A percentile compares a stretch with the other conserved stretches of the same genome.
These are phyloP conservation scores for Hydriomena furcata DNA, from an alignment of 2,888 invertebrate genomes.

Conservation along the genomic window DNA sequence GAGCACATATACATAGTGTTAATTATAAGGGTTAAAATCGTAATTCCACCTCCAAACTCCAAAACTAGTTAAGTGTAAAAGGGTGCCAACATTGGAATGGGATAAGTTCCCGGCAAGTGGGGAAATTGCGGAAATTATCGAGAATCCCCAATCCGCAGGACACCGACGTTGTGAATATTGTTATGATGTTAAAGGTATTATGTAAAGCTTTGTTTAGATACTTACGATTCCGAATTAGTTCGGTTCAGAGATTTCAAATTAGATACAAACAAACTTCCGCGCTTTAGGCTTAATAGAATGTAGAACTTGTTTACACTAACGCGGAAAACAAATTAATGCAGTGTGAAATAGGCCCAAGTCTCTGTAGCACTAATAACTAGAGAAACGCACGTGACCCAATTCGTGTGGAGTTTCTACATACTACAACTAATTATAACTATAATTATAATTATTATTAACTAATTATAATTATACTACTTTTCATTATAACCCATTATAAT, in stretches of 20 bases:
- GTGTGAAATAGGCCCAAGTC: neutral
- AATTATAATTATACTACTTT: too few species aligned
- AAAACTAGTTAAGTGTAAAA: constrained; percentile 12
- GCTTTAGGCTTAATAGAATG: neutral
- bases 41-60: neutral
- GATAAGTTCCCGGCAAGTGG: constrained; percentile 16
- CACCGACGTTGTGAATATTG: constrained; percentile 8
- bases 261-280: constrained; percentile 15
- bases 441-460: too few species aligned
- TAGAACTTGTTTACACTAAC: neutral
- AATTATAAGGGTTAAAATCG: too few species aligned
- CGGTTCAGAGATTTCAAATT: constrained; percentile 6
- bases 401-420: too few species aligned
- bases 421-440: too few species aligned
- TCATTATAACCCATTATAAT: too few species aligned
- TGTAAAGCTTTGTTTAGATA: constrained; percentile 13
- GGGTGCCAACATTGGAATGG: constrained; percentile 8
- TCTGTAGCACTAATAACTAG: too few species aligned
- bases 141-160: constrained; percentile 4
- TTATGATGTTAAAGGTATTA: constrained; percentile 8
- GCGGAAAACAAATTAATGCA: neutral
- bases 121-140: constrained; percentile 21
- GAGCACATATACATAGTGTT: too few species aligned
- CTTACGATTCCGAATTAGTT: constrained; percentile 9
- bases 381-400: too few species aligned